Base-by-base conservation (phyloP, 2,888 invertebrate species). In the Odontothrips loti region DNA sequence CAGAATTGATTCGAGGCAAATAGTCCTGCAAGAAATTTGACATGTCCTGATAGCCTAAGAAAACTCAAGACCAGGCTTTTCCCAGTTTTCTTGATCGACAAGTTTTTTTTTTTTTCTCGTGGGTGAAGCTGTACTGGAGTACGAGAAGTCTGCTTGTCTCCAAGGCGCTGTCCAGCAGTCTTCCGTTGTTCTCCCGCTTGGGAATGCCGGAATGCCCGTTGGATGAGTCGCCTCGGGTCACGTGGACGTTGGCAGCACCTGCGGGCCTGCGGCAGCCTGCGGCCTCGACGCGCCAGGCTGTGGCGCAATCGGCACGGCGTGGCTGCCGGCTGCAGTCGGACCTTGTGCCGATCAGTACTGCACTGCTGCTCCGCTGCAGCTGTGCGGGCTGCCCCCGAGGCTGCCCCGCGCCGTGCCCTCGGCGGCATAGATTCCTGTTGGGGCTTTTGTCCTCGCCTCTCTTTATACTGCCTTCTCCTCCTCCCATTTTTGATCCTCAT, bases 171-270 rank as follows among this genome's bases (percentile, higher is more conserved):
- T 43, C 34, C 34, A 43, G 34, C 34, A 6, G 6, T 4, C 6
- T 43, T 43, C 34, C 34, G 34, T 6, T 43, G 34, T n/a, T n/a
- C n/a, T n/a, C n/a, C 34, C 34, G 34, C 3, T 6, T 78, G 79
- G 81, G 78, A n/a, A 20, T 34, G 80, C 58, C 43, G 81, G 78
- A n/a, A 20, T 34, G 80, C 58, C 43, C 78, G 79, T 81, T 75
- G 48, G 81, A 80, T 79, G 82, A 12, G 47, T 9, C 10, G 34
- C 79, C 29, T 79, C 34, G 1, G 79, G 79, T 23, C 79, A 43
- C 79, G 20, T 20, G 79, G 4, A 10, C 29, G 23, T 79, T 79
- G n/a, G 79, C 79, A 20, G 79, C 23, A 10, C 2, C 6, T 23
- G 79, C 27, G 17, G n/a, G 20, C 27, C 23, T 2, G 3, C 10